Evolutionary conservation across 2,797 vertebrate species (phyloP).

Genomic region (Gobionotothen gibberifrons): DNA sequence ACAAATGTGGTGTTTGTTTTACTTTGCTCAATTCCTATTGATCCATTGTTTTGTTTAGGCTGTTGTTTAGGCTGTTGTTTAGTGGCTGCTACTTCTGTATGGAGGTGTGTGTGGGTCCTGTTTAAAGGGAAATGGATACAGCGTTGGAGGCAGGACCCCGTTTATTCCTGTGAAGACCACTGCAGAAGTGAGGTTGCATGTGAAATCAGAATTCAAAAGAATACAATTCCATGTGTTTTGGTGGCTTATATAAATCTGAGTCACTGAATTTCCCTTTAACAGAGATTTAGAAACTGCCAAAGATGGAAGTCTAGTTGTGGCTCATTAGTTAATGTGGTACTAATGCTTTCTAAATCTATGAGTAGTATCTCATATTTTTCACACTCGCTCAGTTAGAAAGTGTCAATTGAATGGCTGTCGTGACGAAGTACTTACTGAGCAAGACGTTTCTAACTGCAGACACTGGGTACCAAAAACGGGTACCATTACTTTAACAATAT

Average conservation of each 20-base stretch:
- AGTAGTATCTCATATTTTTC: slow-evolving; percentile 38
- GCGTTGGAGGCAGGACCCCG: too few relatives aligned
- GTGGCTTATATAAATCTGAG: too few relatives aligned
- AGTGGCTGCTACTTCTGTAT: too few relatives aligned
- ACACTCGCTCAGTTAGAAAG: slow-evolving; percentile 23
- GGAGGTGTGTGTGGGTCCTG: too few relatives aligned
- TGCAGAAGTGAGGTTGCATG: too few relatives aligned
- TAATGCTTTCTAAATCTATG: slow-evolving; percentile 39
- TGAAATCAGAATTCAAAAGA: too few relatives aligned
- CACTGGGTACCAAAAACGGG: slow-evolving; percentile 38
- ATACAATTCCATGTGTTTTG: too few relatives aligned
- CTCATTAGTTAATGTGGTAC: slow-evolving; percentile 35
- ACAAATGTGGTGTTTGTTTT: slow-evolving; percentile 1
- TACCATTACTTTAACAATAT: slow-evolving; percentile 45
- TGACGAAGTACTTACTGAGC: slow-evolving; percentile 55
- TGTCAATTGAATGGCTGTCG: slow-evolving; percentile 39
- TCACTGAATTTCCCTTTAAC: neutral
- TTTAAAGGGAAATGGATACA: too few relatives aligned
- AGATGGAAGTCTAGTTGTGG: slow-evolving; percentile 6
- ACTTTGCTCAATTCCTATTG: too few relatives aligned
- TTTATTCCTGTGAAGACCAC: too few relatives aligned
- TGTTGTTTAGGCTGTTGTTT: too few relatives aligned
- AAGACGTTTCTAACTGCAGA: slow-evolving; percentile 50
- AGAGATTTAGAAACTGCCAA: slow-evolving; percentile 13
- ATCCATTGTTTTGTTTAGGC: too few relatives aligned